phyloP scores from a whole-genome alignment of 2,113 vertebrate species.

The Natator depressus region DNA sequence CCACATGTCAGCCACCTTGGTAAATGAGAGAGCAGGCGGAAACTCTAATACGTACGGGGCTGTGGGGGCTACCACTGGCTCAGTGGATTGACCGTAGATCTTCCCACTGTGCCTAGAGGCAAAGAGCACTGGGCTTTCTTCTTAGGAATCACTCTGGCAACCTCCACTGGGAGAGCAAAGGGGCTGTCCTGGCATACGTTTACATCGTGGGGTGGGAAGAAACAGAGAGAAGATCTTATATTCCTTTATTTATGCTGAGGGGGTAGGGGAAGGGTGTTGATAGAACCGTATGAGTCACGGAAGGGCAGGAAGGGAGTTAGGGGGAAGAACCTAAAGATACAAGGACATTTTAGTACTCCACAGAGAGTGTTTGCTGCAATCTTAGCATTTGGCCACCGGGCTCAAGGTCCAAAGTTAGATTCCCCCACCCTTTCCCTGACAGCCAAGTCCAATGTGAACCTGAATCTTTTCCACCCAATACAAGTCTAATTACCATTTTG shows the following conservation, averaged over 20 bases:
- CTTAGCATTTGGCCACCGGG: background rate
- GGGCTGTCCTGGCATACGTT: background rate
- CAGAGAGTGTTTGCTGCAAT: background rate
- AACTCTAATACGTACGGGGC: background rate
- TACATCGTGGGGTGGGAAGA: background rate
- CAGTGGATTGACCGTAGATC: background rate
- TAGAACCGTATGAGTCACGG: background rate
- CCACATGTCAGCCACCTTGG: background rate
- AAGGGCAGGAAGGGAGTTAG: background rate
- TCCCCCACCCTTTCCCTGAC: background rate
- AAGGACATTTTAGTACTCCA: background rate
- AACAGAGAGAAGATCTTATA: background rate
- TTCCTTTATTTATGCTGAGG: background rate
- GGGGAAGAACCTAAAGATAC: background rate
- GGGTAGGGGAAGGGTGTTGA: background rate
- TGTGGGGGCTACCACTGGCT: background rate
- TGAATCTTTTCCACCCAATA: background rate
- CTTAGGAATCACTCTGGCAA: background rate
- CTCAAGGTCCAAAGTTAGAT: background rate
- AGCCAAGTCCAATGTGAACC: background rate
- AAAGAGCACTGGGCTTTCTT: background rate
- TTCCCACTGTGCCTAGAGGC: background rate
- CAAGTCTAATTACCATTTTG: background rate
- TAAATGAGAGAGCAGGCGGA: accelerated
- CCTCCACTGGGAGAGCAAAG: background rate